A percentile compares a stretch with the other conserved stretches of the same genome.
Conservation (phyloP, 2,888 invertebrate genomes). For the Rotaria socialis region DNA sequence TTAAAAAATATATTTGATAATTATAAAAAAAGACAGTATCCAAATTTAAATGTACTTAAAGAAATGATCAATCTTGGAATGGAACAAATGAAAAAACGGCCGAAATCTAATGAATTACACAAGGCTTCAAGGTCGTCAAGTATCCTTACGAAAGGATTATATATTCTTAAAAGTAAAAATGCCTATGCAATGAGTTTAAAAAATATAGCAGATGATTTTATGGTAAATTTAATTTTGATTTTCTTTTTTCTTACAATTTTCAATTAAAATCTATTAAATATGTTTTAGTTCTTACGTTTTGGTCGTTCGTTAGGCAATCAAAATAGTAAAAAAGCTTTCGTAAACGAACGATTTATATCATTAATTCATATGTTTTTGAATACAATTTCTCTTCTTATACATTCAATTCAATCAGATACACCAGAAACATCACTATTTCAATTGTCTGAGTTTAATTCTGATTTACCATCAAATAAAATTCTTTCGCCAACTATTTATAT, state of each 20-base stretch:
- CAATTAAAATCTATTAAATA: neutral
- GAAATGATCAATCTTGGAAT: conserved; percentile 30
- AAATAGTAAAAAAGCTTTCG: neutral
- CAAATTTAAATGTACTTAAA: neutral
- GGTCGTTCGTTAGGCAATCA: neutral
- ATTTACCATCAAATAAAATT: neutral
- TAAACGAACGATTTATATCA: neutral
- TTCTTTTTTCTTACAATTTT: neutral
- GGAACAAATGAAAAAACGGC: conserved; percentile 20
- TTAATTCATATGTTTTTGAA: conserved; percentile 26
- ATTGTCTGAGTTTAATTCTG: neutral
- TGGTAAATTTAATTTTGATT: neutral
- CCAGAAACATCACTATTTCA: neutral
- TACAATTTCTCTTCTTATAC: neutral
- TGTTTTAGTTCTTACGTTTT: conserved; percentile 24
- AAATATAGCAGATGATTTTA: conserved; percentile 12
- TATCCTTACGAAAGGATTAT: neutral
- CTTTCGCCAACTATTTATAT: neutral
- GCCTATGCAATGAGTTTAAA: conserved; percentile 1
- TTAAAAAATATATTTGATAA: neutral
- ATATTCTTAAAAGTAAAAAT: neutral
- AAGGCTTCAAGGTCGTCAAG: neutral
- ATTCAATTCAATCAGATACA: neutral
- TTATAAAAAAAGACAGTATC: conserved; percentile 6
- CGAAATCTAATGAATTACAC: neutral